Evolutionary conservation across 2,888 invertebrate species (phyloP).

Genomic region (Latrodectus hesperus): DNA sequence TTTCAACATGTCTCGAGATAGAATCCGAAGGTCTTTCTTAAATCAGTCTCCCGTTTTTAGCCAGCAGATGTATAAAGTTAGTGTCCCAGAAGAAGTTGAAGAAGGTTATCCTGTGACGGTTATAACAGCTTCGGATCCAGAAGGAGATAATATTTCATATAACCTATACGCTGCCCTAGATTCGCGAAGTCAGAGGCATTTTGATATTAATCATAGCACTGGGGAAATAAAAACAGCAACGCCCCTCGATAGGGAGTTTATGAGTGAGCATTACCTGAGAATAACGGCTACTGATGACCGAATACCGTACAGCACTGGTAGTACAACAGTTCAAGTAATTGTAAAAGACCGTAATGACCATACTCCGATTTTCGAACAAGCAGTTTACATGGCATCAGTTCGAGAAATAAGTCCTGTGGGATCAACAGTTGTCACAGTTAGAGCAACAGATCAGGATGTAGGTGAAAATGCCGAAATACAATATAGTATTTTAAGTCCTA

Average conservation of each 20-base stretch:
- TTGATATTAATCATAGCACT: constrained; percentile 87
- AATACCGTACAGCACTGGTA: constrained; percentile 88
- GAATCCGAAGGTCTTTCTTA: constrained; percentile 81
- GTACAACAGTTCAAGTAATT: constrained; percentile 90
- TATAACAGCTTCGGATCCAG: constrained; percentile 90
- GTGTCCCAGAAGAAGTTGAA: constrained; percentile 91
- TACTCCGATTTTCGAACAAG: constrained; percentile 92
- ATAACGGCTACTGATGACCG: constrained; percentile 89
- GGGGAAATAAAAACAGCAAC: constrained; percentile 90
- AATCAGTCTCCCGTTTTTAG: constrained; percentile 92
- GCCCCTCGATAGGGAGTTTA: constrained; percentile 87
- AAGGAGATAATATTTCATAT: constrained; percentile 81
- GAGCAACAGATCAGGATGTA: constrained; percentile 93
- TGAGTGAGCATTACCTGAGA: constrained; percentile 92
- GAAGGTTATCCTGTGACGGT: constrained; percentile 89
- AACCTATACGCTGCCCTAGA: constrained; percentile 90
- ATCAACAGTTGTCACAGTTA: constrained; percentile 85
- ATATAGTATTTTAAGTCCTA: constrained; percentile 77
- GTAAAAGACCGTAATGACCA: constrained; percentile 97
- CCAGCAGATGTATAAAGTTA: constrained; percentile 89
- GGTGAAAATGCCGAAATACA: constrained; percentile 89
- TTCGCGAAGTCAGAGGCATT: constrained; percentile 86
- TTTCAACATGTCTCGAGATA: background rate
- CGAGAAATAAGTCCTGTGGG: constrained; percentile 91
- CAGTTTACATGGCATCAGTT: constrained; percentile 91